phyloP scores from a whole-genome alignment of 2,797 vertebrate species.

The Eulemur albifrons region DNA sequence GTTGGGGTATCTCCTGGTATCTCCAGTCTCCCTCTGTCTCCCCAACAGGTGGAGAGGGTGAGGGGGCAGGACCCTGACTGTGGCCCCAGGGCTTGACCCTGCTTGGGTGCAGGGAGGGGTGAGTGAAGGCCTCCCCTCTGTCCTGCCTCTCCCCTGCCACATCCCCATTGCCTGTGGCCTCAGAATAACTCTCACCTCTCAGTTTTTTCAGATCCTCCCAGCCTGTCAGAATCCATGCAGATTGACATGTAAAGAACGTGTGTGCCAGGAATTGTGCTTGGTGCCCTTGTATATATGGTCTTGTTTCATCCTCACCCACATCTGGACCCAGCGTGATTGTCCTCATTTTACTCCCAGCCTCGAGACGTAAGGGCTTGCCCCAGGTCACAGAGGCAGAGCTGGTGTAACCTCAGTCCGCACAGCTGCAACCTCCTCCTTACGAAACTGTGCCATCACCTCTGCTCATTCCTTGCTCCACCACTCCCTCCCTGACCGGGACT shows the following conservation, averaged over 20 bases:
- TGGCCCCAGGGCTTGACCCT: neutral
- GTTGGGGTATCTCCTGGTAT: neutral
- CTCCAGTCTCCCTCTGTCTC: neutral
- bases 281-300: neutral
- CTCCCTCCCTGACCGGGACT: neutral
- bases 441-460: neutral
- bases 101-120: neutral
- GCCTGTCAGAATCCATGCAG: neutral
- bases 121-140: neutral
- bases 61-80: neutral
- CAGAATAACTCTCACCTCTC: neutral
- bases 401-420: neutral
- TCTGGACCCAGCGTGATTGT: neutral
- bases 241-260: neutral
- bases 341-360: neutral
- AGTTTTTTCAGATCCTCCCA: neutral
- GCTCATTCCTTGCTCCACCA: neutral
- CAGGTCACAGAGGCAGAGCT: neutral
- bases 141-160: neutral
- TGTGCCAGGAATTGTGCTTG: fast-evolving
- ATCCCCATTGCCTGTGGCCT: neutral
- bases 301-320: neutral
- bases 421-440: neutral
- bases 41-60: neutral
- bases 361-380: neutral